phyloP scores from a whole-genome alignment of 2,797 vertebrate species.

The Tympanoctomys barrerae region DNA sequence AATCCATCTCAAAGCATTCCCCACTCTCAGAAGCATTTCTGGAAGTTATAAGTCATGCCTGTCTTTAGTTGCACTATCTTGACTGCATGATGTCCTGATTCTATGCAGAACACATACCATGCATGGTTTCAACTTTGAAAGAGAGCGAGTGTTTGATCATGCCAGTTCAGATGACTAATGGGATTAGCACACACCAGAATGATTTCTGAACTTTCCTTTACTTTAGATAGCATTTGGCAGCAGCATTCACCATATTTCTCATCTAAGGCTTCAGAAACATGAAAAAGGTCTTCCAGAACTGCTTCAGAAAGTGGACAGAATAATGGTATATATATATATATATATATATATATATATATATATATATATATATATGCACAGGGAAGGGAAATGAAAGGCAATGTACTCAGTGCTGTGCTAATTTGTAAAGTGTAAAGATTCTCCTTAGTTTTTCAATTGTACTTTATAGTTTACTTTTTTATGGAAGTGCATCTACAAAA shows the following conservation, averaged over 20 bases:
- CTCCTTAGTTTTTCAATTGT: not conserved
- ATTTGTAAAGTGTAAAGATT: not conserved
- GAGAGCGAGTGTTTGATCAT: not conserved
- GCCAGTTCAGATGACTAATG: not conserved
- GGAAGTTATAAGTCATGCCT: not conserved
- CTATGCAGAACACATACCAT: not conserved
- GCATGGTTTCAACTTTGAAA: not conserved
- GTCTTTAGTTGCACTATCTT: not conserved
- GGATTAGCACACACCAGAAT: too few relatives aligned
- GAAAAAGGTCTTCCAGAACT: not conserved
- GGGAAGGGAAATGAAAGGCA: not conserved
- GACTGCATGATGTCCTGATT: not conserved
- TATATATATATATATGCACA: too few relatives aligned
- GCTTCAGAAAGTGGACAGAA: not conserved
- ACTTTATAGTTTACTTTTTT: not conserved
- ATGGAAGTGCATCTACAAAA: not conserved
- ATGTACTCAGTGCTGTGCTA: not conserved
- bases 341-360: fast-evolving
- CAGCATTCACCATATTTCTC: not conserved
- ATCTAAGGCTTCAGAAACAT: too few relatives aligned
- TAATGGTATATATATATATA: not conserved
- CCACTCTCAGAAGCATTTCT: not conserved
- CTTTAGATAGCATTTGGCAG: not conserved
- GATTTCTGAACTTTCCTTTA: not conserved
- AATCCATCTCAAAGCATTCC: not conserved